A percentile compares a stretch with the other conserved stretches of the same genome.
Evolutionary conservation across 1,140 invertebrate species (phyloP).

Genomic region (Phymorhynchus buccinoides): DNA sequence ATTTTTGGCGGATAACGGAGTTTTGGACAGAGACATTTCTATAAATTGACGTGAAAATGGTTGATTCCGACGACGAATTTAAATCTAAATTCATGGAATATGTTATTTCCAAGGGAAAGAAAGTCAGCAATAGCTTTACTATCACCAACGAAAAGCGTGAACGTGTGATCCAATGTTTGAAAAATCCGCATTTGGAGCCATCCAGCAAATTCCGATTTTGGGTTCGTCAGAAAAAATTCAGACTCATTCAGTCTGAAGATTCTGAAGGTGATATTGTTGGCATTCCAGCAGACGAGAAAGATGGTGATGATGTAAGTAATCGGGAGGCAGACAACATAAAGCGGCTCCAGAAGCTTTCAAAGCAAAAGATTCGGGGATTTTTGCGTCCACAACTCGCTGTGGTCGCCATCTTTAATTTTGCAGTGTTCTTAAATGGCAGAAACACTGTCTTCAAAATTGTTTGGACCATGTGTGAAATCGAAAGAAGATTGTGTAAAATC

Average conservation of each 20-base stretch:
- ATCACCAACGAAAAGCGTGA: conserved; percentile 24
- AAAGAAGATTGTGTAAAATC: conserved; percentile 7
- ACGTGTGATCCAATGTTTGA: conserved; percentile 42
- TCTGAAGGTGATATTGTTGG: conserved; percentile 43
- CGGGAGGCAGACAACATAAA: background rate
- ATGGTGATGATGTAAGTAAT: conserved; percentile 41
- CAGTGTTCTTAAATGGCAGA: conserved; percentile 31
- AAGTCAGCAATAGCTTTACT: conserved; percentile 37
- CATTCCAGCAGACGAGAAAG: conserved; percentile 41
- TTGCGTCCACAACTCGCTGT: background rate
- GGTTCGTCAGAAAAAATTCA: conserved; percentile 46
- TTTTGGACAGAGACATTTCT: background rate
- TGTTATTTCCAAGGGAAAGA: conserved; percentile 18
- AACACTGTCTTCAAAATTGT: no score
- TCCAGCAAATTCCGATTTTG: conserved; percentile 48
- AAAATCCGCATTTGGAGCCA: conserved; percentile 38
- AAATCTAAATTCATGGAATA: conserved; percentile 32
- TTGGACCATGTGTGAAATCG: conserved; percentile 24
- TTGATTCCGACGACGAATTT: conserved; percentile 16
- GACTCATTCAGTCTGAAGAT: conserved; percentile 49
- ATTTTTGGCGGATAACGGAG: background rate
- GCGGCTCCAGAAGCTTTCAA: background rate
- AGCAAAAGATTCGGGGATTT: background rate
- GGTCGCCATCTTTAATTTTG: conserved; percentile 38
- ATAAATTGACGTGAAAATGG: no score